Percentiles rank a stretch among this genome's conserved stretches.
Evolutionary conservation across 2,113 vertebrate species (phyloP).

Genomic region (Prietella phreatophila): DNA sequence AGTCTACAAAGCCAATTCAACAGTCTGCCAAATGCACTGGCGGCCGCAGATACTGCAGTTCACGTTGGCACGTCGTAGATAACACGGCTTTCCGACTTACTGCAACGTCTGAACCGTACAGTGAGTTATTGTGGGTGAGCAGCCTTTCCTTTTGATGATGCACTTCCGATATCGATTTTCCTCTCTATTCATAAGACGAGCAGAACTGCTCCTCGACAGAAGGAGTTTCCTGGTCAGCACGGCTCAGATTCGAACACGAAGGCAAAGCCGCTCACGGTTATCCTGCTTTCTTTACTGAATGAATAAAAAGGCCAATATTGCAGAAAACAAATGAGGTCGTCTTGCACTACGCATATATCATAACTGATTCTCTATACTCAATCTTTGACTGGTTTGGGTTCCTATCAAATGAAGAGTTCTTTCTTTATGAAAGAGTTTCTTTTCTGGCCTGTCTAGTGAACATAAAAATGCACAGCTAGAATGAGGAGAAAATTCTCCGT

Average conservation of each 20-base stretch:
- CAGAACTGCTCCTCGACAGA: constrained; percentile 31
- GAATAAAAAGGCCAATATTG: background rate
- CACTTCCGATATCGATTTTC: constrained; percentile 54
- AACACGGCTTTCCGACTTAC: constrained; percentile 10
- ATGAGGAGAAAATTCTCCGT: background rate
- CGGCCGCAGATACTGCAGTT: background rate
- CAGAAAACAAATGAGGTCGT: background rate
- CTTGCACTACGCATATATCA: background rate
- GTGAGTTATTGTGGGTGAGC: constrained; percentile 47
- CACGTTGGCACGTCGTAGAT: background rate
- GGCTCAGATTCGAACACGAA: constrained; percentile 1
- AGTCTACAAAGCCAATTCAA: no score
- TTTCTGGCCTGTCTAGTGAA: background rate
- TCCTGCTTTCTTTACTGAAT: background rate
- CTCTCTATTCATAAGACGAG: constrained; percentile 46
- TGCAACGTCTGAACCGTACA: constrained; percentile 6
- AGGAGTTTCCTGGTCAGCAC: background rate
- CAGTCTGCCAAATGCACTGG: background rate
- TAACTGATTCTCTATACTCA: background rate
- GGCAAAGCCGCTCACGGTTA: background rate
- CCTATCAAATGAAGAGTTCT: background rate
- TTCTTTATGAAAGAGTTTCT: background rate
- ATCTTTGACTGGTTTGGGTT: background rate
- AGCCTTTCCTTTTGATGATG: constrained; percentile 46
- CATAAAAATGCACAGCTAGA: background rate